A percentile compares a stretch with the other conserved stretches of the same genome.
These are phyloP conservation scores for Bradypodion pumilum DNA, from an alignment of 2,797 vertebrate species.

Conservation along the genomic window DNA sequence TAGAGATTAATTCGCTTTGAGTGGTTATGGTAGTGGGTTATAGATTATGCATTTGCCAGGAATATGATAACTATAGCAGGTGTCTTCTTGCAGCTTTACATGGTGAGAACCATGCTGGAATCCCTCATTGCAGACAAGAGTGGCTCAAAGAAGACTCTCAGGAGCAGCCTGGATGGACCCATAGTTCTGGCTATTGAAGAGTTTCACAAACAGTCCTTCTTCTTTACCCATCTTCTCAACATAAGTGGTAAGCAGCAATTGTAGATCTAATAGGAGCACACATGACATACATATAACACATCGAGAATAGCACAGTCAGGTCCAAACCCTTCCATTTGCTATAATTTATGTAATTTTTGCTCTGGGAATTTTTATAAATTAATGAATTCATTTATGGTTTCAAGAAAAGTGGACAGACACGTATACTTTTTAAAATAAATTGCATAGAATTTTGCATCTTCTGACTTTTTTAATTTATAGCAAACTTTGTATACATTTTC, in stretches of 20 bases:
- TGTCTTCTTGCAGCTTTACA: constrained; percentile 86
- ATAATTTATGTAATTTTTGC: not conserved
- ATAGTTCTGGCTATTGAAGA: constrained; percentile 97
- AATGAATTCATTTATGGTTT: not conserved
- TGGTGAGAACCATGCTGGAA: constrained; percentile 98
- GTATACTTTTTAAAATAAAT: not conserved
- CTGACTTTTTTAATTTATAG: not conserved
- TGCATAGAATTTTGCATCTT: not conserved
- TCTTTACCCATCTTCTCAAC: constrained; percentile 97
- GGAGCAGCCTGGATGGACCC: constrained; percentile 95
- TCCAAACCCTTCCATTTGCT: not conserved
- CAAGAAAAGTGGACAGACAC: not conserved
- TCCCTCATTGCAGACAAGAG: constrained; percentile 98
- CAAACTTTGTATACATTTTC: too few relatives aligned
- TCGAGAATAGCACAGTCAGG: not conserved
- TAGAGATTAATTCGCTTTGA: not conserved
- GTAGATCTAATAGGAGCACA: not conserved
- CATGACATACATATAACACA: not conserved
- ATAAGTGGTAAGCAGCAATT: constrained; percentile 86
- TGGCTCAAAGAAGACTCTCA: constrained; percentile 96
- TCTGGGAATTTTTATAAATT: not conserved
- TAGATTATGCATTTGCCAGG: not conserved
- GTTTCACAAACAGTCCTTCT: constrained; percentile 99
- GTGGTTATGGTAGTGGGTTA: too few relatives aligned
- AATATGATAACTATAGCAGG: not conserved